Evolutionary conservation across 2,797 vertebrate genomes (phyloP), one percentile per base, ranked within the genome.

Genomic region (Tadarida brasiliensis): DNA sequence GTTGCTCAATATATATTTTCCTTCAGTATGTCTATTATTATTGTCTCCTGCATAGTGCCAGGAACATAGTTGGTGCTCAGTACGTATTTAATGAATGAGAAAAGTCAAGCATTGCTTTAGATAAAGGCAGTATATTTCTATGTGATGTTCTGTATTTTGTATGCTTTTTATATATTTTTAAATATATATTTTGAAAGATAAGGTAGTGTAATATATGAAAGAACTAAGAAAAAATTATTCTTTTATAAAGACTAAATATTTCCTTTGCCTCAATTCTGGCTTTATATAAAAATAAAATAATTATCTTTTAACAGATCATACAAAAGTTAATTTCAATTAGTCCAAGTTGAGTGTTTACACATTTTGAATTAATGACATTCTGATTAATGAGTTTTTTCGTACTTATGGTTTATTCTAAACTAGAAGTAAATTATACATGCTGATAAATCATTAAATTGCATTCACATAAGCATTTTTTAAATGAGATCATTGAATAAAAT

Each of bases 401-500:
- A 88, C 44, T 51, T 76, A 87, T 7, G 16, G 39, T 47, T 92
- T 96, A 73, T 90, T 94, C n/a, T 78, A 85, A 86, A 67, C 61
- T 78, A 49, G 39, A 97, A 92, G 11, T 56, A 85, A 96, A 81
- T 88, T 74, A 70, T 68, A 54, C 28, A 44, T 70, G 33, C 15
- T 76, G n/a, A 80, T 74, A 90, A 87, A 87, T 90, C 28, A 81
- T 94, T 95, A 77, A 82, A 82, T 71, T 74, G 86, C 15, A 91
- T 59, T 92, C 57, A 30, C n/a, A 70, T 59, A 93, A 81, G 6
- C 22, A 54, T 94, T 95, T 94, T 93, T 92, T 44, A 85, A 95
- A 87, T 90, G 33, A 94, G 22, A 63, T 77, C 67, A 78, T 49
- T 88, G 11, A 86, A 87, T 90, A 78, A 71, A 65, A 78, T 22